A percentile compares a stretch with the other conserved stretches of the same genome.
These are phyloP conservation scores for Mesocentrotus franciscanus DNA, from an alignment of 53 echinoderm and acorn worm species.

Conservation along the genomic window DNA sequence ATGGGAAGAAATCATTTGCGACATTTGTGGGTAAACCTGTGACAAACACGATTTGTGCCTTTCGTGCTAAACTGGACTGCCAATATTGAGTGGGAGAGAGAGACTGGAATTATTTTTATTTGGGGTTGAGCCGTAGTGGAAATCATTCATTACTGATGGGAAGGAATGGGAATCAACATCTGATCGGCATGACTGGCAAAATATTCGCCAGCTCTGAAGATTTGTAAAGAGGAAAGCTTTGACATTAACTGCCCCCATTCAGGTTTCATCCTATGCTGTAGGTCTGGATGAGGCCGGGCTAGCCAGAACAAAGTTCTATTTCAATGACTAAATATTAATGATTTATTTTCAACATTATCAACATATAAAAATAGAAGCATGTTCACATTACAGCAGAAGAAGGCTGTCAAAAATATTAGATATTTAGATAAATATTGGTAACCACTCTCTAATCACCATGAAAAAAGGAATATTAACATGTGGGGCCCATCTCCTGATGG, in stretches of 20 bases:
- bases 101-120: constrained; percentile 19
- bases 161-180: constrained; percentile 4
- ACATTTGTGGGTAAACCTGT: not conserved
- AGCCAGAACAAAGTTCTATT: not conserved
- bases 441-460: too few species aligned
- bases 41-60: not conserved
- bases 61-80: not conserved
- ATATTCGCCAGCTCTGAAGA: not conserved
- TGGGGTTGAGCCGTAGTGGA: constrained; percentile 15
- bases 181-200: constrained; percentile 41
- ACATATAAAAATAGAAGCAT: not conserved
- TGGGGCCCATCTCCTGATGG: too few species aligned
- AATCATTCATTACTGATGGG: constrained; percentile 49
- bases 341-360: not conserved
- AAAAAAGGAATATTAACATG: too few species aligned
- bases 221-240: not conserved
- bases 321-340: not conserved
- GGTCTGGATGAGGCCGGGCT: not conserved
- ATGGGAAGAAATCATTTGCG: not conserved
- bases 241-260: not conserved
- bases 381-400: not conserved
- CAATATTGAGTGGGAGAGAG: not conserved
- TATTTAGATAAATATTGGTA: too few species aligned
- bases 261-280: not conserved
- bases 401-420: too few species aligned